Evolutionary conservation across 2,113 vertebrate genomes (phyloP).

Genomic region (Melospiza georgiana): DNA sequence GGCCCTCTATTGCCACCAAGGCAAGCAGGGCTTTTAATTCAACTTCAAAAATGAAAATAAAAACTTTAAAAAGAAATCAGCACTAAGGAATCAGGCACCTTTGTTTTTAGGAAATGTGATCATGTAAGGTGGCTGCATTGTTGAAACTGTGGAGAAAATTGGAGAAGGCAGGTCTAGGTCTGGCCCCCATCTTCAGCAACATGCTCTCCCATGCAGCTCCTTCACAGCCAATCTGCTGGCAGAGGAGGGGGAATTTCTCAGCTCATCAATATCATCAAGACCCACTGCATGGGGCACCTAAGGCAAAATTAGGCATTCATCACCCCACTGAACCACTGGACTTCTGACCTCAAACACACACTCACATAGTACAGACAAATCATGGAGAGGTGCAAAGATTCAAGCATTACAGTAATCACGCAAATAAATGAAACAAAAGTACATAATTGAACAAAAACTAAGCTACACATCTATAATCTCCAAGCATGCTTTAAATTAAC

Average conservation of each 20-base stretch:
- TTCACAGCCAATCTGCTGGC: background rate
- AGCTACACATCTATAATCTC: background rate
- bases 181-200: background rate
- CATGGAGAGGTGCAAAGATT: background rate
- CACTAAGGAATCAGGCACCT: background rate
- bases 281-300: background rate
- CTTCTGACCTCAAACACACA: background rate
- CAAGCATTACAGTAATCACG: accelerated
- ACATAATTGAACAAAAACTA: background rate
- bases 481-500: background rate
- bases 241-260: background rate
- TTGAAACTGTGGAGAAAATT: background rate
- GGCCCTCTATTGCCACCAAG: accelerated
- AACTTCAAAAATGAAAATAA: background rate
- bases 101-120: background rate
- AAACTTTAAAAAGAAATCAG: background rate
- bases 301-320: background rate
- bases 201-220: background rate
- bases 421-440: background rate
- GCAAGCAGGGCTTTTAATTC: background rate
- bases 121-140: background rate
- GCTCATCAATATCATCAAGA: accelerated
- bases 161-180: background rate
- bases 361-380: accelerated
- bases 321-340: background rate